A percentile compares a stretch with the other conserved stretches of the same genome.
Conservation (phyloP, 2,797 vertebrate genomes). For the Aeoliscus strigatus region DNA sequence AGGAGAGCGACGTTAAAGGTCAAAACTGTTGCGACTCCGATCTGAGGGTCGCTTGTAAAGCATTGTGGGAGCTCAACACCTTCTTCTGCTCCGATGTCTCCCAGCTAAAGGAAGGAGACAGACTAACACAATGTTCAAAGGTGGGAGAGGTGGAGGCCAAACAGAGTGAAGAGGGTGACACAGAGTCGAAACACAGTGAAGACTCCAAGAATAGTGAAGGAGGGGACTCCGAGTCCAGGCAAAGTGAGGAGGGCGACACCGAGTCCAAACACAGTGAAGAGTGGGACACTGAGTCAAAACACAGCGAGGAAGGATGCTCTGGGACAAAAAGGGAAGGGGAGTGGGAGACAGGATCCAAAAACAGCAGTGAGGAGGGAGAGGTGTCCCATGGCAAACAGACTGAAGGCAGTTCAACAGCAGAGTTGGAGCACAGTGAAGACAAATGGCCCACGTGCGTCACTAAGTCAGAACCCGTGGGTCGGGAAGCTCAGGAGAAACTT, state of each 20-base stretch:
- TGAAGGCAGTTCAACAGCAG: constrained; percentile 15
- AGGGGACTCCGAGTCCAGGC: constrained; percentile 58
- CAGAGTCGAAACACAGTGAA: constrained; percentile 68
- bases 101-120: constrained; percentile 64
- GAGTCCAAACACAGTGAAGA: constrained; percentile 74
- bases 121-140: constrained; percentile 48
- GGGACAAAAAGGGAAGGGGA: constrained; percentile 55
- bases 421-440: constrained; percentile 43
- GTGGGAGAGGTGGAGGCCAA: constrained; percentile 45
- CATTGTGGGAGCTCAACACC: constrained; percentile 87
- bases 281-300: constrained; percentile 68
- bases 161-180: constrained; percentile 59
- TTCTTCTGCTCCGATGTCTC: constrained; percentile 80
- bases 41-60: constrained; percentile 82
- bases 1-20: constrained; percentile 63
- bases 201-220: constrained; percentile 70
- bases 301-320: constrained; percentile 68
- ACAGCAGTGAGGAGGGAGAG: constrained; percentile 62
- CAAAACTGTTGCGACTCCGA: constrained; percentile 78
- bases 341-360: constrained; percentile 62
- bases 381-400: constrained; percentile 38
- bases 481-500: constrained; percentile 41
- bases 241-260: constrained; percentile 67
- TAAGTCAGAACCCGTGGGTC: constrained; percentile 28
- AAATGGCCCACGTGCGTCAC: constrained; percentile 26